phyloP scores from a whole-genome alignment of 1,140 invertebrate species.

The Caenorhabditis inopinata region DNA sequence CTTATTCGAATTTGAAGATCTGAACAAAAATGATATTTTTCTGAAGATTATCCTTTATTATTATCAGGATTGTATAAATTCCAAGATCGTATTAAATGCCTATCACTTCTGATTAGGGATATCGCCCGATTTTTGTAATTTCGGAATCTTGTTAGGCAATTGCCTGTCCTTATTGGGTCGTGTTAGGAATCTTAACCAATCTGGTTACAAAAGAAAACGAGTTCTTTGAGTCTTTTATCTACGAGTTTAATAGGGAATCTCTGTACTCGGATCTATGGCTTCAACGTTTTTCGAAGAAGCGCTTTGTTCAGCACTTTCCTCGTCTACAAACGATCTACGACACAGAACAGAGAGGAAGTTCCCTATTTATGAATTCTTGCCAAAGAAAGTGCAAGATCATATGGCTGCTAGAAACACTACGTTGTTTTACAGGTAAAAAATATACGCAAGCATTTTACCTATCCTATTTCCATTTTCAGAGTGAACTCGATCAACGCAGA shows the following conservation, averaged over 20 bases:
- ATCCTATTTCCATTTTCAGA: not conserved
- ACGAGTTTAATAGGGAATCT: not conserved
- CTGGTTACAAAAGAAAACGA: no score
- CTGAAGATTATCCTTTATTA: not conserved
- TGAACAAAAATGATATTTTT: no score
- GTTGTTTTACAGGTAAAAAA: slow-evolving; percentile 32
- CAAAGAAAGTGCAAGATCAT: slow-evolving; percentile 45
- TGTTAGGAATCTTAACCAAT: no score
- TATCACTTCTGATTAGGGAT: no score
- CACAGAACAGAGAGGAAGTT: not conserved
- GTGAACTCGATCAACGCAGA: slow-evolving; percentile 51
- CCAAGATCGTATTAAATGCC: no score
- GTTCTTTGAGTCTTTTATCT: no score
- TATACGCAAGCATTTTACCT: not conserved
- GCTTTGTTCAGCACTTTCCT: not conserved
- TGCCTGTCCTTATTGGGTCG: no score
- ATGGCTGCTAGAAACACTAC: slow-evolving; percentile 47
- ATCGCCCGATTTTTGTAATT: no score
- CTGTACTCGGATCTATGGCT: not conserved
- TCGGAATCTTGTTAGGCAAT: no score
- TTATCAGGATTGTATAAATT: not conserved
- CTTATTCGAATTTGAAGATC: no score
- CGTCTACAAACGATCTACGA: not conserved
- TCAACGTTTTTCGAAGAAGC: slow-evolving; percentile 21
- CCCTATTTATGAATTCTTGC: slow-evolving; percentile 22